Conservation (phyloP, 2,113 vertebrate genomes). For the Pygoscelis antarcticus region DNA sequence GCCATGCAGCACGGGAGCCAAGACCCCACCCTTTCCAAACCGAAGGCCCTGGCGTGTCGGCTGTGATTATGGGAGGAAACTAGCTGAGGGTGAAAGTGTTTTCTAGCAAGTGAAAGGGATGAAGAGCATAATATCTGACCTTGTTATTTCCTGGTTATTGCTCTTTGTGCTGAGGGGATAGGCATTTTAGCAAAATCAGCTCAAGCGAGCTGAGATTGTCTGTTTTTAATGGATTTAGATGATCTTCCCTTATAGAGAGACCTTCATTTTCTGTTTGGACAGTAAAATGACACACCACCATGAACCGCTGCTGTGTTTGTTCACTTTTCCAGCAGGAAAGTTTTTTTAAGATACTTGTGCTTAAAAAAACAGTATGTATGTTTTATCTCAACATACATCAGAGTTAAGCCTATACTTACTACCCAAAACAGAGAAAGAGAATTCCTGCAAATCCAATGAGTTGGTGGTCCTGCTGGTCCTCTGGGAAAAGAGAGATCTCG, state of each 20-base stretch:
- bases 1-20: neutral
- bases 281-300: neutral
- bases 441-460: neutral
- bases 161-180: neutral
- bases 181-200: neutral
- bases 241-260: neutral
- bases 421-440: neutral
- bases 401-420: neutral
- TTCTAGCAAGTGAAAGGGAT: neutral
- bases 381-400: neutral
- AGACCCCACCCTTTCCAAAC: neutral
- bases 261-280: neutral
- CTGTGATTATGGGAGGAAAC: neutral
- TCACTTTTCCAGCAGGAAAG: neutral
- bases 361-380: neutral
- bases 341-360: neutral
- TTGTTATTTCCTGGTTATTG: neutral
- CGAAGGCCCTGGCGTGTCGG: accelerated
- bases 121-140: neutral
- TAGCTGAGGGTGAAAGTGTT: neutral
- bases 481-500: neutral
- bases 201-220: accelerated
- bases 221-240: neutral
- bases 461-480: neutral
- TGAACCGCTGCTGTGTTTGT: neutral